These are phyloP conservation scores for Acanthopagrus latus DNA, from an alignment of 2,797 vertebrate species.

Conservation along the genomic window DNA sequence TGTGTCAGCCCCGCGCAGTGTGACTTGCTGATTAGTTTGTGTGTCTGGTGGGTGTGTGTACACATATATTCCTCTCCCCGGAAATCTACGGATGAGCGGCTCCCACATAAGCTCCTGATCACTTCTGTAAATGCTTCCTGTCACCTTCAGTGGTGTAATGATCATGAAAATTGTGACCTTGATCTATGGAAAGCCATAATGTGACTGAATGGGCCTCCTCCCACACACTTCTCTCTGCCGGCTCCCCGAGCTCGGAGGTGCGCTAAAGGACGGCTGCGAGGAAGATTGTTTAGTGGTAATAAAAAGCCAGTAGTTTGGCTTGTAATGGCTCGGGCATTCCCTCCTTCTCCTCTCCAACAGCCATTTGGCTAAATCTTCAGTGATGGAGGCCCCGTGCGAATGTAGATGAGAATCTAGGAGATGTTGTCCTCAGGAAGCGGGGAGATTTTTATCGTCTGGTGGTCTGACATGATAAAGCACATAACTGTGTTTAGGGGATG, in stretches of 20 bases:
- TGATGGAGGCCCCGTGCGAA: conserved; percentile 71
- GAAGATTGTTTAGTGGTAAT: conserved; percentile 84
- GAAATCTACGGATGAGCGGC: conserved; percentile 83
- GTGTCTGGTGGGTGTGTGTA: conserved; percentile 56
- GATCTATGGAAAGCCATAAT: conserved; percentile 86
- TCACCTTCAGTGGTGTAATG: conserved; percentile 87
- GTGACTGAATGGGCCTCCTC: conserved; percentile 81
- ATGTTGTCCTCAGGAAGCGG: conserved; percentile 67
- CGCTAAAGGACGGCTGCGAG: conserved; percentile 77
- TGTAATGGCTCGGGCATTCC: conserved; percentile 76
- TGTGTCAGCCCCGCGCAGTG: conserved; percentile 60
- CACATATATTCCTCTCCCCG: conserved; percentile 74
- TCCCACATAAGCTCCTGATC: conserved; percentile 85
- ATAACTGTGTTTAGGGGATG: conserved; percentile 70
- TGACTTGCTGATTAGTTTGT: conserved; percentile 77
- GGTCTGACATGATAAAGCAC: conserved; percentile 70
- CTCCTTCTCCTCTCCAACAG: conserved; percentile 63
- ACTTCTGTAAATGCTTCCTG: conserved; percentile 86
- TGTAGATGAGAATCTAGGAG: conserved; percentile 77
- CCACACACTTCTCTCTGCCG: conserved; percentile 74
- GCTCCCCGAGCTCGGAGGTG: conserved; percentile 66
- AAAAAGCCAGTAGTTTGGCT: conserved; percentile 81
- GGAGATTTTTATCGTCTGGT: conserved; percentile 74
- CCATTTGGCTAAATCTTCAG: conserved; percentile 80
- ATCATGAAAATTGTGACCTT: conserved; percentile 88